Conservation (phyloP, 2,113 vertebrate species). For the Amblyornis subalaris region DNA sequence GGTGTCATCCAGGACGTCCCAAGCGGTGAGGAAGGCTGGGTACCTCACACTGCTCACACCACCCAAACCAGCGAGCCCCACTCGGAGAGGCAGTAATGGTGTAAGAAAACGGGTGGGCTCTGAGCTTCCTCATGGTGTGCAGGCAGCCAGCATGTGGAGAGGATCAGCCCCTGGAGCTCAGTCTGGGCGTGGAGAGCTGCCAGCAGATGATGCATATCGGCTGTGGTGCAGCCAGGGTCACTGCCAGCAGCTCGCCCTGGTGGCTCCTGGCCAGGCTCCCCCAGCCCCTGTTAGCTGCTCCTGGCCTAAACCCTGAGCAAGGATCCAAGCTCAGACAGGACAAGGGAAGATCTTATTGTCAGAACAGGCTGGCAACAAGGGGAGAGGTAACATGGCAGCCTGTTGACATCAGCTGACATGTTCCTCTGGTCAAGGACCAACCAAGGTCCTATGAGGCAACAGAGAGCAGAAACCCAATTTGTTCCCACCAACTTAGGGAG, state of each 20-base stretch:
- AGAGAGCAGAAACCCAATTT: background rate
- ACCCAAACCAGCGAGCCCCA: background rate
- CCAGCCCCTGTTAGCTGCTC: background rate
- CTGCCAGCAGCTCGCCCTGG: background rate
- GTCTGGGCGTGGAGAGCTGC: rapidly evolving
- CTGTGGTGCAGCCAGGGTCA: rapidly evolving
- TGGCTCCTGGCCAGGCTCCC: background rate
- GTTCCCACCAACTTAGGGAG: background rate
- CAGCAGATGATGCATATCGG: background rate
- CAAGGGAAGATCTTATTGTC: background rate
- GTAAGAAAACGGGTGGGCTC: background rate
- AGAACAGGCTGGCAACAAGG: background rate
- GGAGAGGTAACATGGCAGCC: background rate
- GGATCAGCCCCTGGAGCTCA: background rate
- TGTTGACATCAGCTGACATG: background rate
- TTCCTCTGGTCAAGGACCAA: background rate
- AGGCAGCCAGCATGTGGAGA: background rate
- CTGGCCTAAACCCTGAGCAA: background rate
- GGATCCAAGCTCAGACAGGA: background rate
- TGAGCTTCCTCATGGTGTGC: background rate
- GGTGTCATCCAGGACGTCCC: background rate
- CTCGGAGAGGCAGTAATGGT: background rate
- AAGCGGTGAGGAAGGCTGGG: background rate
- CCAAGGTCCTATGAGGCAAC: background rate
- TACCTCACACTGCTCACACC: background rate